Percentiles rank a stretch among this genome's conserved stretches.
These are phyloP conservation scores for Diploscapter pachys DNA, from an alignment of 1,140 invertebrate species.

Conservation along the genomic window DNA sequence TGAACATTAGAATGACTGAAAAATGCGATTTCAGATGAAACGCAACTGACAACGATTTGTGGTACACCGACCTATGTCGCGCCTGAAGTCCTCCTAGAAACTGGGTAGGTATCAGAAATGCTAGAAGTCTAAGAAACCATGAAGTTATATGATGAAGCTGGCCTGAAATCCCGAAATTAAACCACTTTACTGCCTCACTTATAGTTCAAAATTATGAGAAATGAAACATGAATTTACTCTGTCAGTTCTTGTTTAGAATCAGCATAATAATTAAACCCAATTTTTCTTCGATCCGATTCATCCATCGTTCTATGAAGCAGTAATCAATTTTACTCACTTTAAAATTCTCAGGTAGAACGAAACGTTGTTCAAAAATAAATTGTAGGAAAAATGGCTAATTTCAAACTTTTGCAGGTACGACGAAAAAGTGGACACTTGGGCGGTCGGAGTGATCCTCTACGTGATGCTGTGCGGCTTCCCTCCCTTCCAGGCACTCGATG, in stretches of 20 bases:
- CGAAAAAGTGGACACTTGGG: slow-evolving; percentile 87
- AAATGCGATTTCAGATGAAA: slow-evolving; percentile 51
- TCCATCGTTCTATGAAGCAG: too few species aligned
- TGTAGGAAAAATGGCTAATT: too few species aligned
- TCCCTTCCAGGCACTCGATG: slow-evolving; percentile 37
- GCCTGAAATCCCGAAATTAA: too few species aligned
- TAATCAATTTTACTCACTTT: slow-evolving; percentile 3
- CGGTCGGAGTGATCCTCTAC: slow-evolving; percentile 91
- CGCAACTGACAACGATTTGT: slow-evolving; percentile 78
- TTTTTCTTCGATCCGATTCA: too few species aligned
- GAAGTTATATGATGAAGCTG: too few species aligned
- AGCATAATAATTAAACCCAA: not conserved
- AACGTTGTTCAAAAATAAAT: slow-evolving; percentile 17
- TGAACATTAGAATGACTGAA: too few species aligned
- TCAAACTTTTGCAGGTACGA: slow-evolving; percentile 58
- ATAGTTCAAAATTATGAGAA: too few species aligned
- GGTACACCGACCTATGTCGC: slow-evolving; percentile 97
- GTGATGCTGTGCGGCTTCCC: slow-evolving; percentile 70
- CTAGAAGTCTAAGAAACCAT: not conserved
- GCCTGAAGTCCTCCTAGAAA: slow-evolving; percentile 89
- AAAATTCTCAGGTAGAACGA: slow-evolving; percentile 21
- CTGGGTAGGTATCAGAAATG: slow-evolving; percentile 36
- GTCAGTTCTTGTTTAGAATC: slow-evolving; percentile 38
- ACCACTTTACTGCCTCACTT: too few species aligned
- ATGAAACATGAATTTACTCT: slow-evolving; percentile 3